These are phyloP conservation scores for Paraescarpia echinospica DNA, from an alignment of 1,140 invertebrate species.

Conservation along the genomic window DNA sequence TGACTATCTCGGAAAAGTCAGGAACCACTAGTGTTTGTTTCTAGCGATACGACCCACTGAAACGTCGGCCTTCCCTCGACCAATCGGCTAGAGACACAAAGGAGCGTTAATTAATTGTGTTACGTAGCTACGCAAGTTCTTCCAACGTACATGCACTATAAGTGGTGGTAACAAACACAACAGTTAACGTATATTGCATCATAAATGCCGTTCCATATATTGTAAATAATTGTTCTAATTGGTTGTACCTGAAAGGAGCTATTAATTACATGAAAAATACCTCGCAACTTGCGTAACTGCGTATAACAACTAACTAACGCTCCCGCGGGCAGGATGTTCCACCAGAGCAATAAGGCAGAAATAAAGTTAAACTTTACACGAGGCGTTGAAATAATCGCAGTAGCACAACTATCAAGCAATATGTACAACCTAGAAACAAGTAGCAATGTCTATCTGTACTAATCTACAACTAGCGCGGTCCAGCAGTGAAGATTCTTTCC, in stretches of 20 bases:
- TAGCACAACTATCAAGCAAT: neutral
- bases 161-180: neutral
- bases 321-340: neutral
- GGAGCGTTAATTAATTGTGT: neutral
- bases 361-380: constrained; percentile 1
- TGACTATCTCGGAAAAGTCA: neutral
- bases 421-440: neutral
- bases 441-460: neutral
- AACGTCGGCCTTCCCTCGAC: neutral
- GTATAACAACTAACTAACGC: neutral
- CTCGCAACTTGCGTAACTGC: neutral
- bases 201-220: neutral
- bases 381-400: neutral
- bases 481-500: neutral
- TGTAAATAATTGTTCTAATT: too few species aligned
- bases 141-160: neutral
- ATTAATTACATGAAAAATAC: too few species aligned
- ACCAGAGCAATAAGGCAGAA: neutral
- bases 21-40: neutral
- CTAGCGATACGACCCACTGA: neutral
- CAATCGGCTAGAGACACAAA: neutral
- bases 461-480: neutral
- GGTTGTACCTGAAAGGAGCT: too few species aligned
- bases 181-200: neutral
- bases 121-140: neutral